Conservation (phyloP, 2,888 invertebrate genomes). For the Cheilosia scutellata region DNA sequence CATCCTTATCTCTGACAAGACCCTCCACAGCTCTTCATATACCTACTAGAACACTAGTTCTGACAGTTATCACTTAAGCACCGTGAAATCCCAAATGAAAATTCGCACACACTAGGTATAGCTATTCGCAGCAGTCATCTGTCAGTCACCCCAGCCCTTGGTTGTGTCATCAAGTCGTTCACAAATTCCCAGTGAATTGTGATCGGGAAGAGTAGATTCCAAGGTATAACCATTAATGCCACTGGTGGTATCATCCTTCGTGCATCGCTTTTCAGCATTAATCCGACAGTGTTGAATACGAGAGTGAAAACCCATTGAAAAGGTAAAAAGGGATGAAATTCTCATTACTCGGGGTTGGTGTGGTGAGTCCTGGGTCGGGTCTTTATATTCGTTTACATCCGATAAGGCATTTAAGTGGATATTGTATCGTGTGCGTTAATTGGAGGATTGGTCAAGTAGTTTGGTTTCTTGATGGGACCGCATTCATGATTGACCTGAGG, state of each 20-base stretch:
- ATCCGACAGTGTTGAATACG: constrained; percentile 9
- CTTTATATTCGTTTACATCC: constrained; percentile 12
- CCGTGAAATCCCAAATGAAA: constrained; percentile 49
- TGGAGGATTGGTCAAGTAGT: constrained; percentile 55
- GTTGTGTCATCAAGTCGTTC: constrained; percentile 27
- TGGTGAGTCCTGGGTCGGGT: neutral
- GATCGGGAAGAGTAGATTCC: neutral
- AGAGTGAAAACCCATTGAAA: constrained; percentile 30
- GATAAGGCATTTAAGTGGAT: constrained; percentile 11
- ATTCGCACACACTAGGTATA: neutral
- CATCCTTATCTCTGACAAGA: constrained; percentile 34
- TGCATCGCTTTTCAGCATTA: constrained; percentile 22
- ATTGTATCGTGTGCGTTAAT: constrained; percentile 46
- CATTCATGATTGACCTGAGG: constrained; percentile 26
- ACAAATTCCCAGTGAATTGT: neutral
- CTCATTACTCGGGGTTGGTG: constrained; percentile 27
- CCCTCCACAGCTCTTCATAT: constrained; percentile 37
- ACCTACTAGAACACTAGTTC: constrained; percentile 32
- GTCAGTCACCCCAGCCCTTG: constrained; percentile 38
- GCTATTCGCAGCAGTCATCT: constrained; percentile 37
- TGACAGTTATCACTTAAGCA: constrained; percentile 61
- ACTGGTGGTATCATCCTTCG: constrained; percentile 18
- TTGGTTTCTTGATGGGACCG: constrained; percentile 20
- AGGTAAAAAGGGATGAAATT: constrained; percentile 42
- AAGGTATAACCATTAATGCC: constrained; percentile 27